A percentile compares a stretch with the other conserved stretches of the same genome.
These are phyloP conservation scores for Mylabris phalerata DNA, from an alignment of 1,140 invertebrate species.

Conservation along the genomic window DNA sequence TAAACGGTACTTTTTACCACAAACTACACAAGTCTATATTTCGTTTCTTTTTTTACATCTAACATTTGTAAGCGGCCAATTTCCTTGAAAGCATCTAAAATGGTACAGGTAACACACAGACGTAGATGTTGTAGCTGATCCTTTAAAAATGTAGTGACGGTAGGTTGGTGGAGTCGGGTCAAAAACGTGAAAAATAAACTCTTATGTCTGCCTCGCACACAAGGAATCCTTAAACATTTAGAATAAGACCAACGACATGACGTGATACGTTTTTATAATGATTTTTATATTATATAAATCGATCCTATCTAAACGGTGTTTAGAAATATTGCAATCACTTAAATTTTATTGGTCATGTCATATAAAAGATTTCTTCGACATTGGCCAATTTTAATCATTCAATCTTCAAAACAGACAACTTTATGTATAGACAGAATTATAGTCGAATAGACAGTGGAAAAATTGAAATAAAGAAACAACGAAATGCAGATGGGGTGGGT, in stretches of 20 bases:
- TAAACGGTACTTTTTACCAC: slow-evolving; percentile 6
- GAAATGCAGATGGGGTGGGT: not conserved
- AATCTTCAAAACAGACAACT: not conserved
- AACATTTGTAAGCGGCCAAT: slow-evolving; percentile 28
- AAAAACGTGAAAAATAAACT: slow-evolving; percentile 18
- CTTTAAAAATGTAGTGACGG: slow-evolving; percentile 29
- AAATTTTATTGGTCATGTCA: slow-evolving; percentile 19
- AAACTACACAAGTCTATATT: not conserved
- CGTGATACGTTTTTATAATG: slow-evolving; percentile 6
- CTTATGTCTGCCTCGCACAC: slow-evolving; percentile 17
- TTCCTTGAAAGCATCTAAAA: slow-evolving; percentile 30
- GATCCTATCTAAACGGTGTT: slow-evolving; percentile 13
- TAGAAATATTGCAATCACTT: slow-evolving; percentile 20
- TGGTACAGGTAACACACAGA: slow-evolving; percentile 25
- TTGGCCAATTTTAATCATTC: slow-evolving; percentile 8
- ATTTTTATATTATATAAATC: slow-evolving; percentile 13
- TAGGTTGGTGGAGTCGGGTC: slow-evolving; percentile 5
- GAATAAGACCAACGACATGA: slow-evolving; percentile 14
- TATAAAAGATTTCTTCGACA: slow-evolving; percentile 11
- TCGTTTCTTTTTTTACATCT: not conserved
- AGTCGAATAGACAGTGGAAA: too few species aligned
- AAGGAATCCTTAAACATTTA: slow-evolving; percentile 20
- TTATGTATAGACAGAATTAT: too few species aligned
- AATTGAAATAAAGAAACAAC: not conserved
- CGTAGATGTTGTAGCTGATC: slow-evolving; percentile 23